A percentile compares a stretch with the other conserved stretches of the same genome.
Evolutionary conservation across 2,888 invertebrate species (phyloP).

Genomic region (Agelastica alni): DNA sequence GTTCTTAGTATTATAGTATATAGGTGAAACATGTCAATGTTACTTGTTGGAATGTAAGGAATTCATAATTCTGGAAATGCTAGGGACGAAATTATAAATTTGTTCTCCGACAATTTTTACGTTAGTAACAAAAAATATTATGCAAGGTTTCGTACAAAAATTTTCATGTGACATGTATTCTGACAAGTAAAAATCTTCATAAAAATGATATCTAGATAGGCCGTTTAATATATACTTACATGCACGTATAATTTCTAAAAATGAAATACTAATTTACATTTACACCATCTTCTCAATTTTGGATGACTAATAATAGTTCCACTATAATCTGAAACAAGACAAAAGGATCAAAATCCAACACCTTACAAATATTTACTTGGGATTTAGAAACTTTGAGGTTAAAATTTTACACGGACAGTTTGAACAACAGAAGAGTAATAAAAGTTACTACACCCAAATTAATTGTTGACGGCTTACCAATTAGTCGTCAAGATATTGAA

Average conservation of each 20-base stretch:
- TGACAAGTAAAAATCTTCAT: background rate
- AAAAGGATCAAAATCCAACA: constrained; percentile 1
- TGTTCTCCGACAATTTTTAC: too few species aligned
- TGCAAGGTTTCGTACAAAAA: background rate
- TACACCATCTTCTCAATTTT: constrained; percentile 7
- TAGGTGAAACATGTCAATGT: too few species aligned
- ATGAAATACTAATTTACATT: too few species aligned
- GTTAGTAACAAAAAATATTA: background rate
- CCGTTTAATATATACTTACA: background rate
- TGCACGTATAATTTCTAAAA: background rate
- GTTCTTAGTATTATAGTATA: too few species aligned
- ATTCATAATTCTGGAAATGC: too few species aligned
- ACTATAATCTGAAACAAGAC: background rate
- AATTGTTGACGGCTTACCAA: too few species aligned
- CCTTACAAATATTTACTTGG: constrained; percentile 10
- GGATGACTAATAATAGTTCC: constrained; percentile 1
- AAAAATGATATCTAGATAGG: background rate
- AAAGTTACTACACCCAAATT: constrained; percentile 1
- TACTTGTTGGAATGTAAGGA: too few species aligned
- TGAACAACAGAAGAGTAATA: background rate
- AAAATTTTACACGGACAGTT: constrained; percentile 1
- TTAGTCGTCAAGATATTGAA: too few species aligned
- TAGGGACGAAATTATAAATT: too few species aligned
- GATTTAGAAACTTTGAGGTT: background rate
- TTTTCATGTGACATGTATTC: background rate